These are phyloP conservation scores for Heliconius aoede DNA, from an alignment of 2,888 invertebrate genomes.

Conservation along the genomic window DNA sequence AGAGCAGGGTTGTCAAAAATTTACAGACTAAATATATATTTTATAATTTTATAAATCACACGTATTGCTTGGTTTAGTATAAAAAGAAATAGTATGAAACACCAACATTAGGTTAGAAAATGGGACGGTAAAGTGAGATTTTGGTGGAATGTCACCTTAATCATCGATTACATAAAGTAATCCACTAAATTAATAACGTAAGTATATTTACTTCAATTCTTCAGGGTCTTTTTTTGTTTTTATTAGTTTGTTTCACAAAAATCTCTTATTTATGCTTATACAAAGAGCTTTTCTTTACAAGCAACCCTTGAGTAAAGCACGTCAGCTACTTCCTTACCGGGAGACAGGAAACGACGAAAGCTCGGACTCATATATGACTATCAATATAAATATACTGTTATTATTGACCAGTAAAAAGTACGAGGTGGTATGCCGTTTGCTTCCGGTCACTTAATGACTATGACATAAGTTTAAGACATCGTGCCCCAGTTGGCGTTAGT, in stretches of 20 bases:
- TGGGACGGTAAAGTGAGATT: too few species aligned
- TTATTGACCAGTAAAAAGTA: constrained; percentile 31
- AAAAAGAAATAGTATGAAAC: too few species aligned
- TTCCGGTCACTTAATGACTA: constrained; percentile 29
- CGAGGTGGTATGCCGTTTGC: constrained; percentile 30
- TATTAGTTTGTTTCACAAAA: neutral
- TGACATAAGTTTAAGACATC: neutral
- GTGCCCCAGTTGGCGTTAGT: neutral
- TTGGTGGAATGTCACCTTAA: too few species aligned
- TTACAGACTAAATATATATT: neutral
- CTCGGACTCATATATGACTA: constrained; percentile 52
- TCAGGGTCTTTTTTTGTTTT: neutral
- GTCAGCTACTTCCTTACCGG: constrained; percentile 75
- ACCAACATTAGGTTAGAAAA: too few species aligned
- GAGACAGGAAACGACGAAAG: constrained; percentile 71
- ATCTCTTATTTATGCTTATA: neutral
- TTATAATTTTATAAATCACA: too few species aligned
- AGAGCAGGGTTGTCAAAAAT: constrained; percentile 47
- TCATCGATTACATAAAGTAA: too few species aligned
- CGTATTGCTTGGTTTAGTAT: too few species aligned
- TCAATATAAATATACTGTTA: constrained; percentile 49
- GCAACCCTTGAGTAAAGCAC: constrained; percentile 53
- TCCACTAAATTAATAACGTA: too few species aligned
- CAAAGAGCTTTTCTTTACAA: constrained; percentile 9
- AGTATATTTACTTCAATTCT: too few species aligned